Evolutionary conservation across 1,140 invertebrate genomes (phyloP), one percentile per base, ranked within the genome.

Genomic region (Homarus americanus): DNA sequence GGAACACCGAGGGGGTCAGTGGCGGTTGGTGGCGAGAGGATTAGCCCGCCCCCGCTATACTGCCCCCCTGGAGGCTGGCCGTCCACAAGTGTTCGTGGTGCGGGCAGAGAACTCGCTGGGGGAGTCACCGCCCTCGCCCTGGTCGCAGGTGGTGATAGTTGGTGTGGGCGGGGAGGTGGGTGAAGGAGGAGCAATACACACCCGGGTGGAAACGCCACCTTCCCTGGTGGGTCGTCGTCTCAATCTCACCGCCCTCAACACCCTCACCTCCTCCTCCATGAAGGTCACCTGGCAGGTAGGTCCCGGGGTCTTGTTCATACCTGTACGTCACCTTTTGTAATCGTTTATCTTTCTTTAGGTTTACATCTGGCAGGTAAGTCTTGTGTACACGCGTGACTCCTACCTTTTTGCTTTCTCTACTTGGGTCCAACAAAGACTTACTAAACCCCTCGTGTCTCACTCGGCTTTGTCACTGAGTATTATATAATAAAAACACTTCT

Each of bases 1-100:
- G 15, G 78, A 89, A 40, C 72, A 58, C 20, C 89, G 75, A 32
- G 76, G 91, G 96, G 96, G 96, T 95, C 95, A 40, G 95, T 96
- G 7, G 95, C 96, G 49, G 96, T 84, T 92, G 53, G 91, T 92
- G 49, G 91, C 87, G 17, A 41, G 87, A 38, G 87, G 79, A 3
- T 32, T 89, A 63, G 66, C 80, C n/a, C 24, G 49, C 12, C 79
- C 87, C 17, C 58, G 79, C 4, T 89, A 82, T 66, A 89, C 87
- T 10, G 79, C 87, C 24, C 78, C 78, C 40, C 44, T 89, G 28
- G 87, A 89, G 79, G 40, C 87, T 40, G 87, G 87, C 41, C 87
- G 87, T 41, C 87, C 87, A 15, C 87, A 89, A 40, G 79, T 89
- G 63, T 89, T 89, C 87, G 87, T 89, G 24, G 87, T 89, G 63